Evolutionary conservation across 2,888 invertebrate genomes (phyloP).

Genomic region (Pasiphila rectangulata): DNA sequence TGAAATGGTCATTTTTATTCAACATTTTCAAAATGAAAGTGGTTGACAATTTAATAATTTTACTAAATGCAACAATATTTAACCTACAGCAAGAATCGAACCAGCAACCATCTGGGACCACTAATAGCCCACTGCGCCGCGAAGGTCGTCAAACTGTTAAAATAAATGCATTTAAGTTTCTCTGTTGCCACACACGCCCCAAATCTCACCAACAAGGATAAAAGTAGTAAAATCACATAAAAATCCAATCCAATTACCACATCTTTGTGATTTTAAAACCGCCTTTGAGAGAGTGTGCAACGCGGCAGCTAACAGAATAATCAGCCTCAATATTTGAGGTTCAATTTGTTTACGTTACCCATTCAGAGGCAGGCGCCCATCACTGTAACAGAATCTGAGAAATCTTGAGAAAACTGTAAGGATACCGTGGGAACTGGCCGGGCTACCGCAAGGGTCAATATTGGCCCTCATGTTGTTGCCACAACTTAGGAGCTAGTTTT

Average conservation of each 20-base stretch:
- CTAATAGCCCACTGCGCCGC: not conserved
- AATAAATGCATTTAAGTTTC: conserved; percentile 8
- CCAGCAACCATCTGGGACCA: too few relatives aligned
- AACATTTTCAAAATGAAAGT: too few relatives aligned
- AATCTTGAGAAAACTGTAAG: conserved; percentile 52
- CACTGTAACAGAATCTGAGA: conserved; percentile 68
- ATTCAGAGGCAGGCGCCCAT: conserved; percentile 63
- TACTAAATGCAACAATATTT: too few relatives aligned
- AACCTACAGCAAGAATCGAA: too few relatives aligned
- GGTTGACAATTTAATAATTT: too few relatives aligned
- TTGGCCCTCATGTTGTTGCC: conserved; percentile 62
- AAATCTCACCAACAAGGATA: conserved; percentile 56
- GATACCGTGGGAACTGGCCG: conserved; percentile 70
- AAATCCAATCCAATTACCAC: conserved; percentile 73
- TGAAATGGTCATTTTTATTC: too few relatives aligned
- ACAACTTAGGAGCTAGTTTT: conserved; percentile 56
- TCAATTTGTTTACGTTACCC: conserved; percentile 67
- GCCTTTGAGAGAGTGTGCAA: conserved; percentile 53
- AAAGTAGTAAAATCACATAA: conserved; percentile 65
- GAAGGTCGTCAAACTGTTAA: not conserved
- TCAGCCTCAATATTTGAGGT: conserved; percentile 70
- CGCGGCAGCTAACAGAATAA: conserved; percentile 61
- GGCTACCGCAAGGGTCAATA: conserved; percentile 67
- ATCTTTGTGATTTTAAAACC: conserved; percentile 74
- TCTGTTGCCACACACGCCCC: conserved; percentile 37